Conservation (phyloP, 2,888 invertebrate species). For the Ichneumon xanthorius region DNA sequence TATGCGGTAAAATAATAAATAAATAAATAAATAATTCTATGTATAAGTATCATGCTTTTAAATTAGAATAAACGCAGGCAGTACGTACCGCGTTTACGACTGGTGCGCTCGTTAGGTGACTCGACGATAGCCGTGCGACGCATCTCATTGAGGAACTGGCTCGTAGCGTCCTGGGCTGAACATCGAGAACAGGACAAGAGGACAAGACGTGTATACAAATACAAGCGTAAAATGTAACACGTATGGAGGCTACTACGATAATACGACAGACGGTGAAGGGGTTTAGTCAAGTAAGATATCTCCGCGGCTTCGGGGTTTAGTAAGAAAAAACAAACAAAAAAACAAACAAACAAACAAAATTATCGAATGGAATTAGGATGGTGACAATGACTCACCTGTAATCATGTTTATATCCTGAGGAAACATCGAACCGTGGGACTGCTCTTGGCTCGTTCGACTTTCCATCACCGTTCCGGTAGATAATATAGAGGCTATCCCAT, state of each 20-base stretch:
- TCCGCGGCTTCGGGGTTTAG: background rate
- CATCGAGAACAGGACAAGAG: constrained; percentile 74
- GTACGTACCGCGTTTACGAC: constrained; percentile 78
- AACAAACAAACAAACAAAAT: background rate
- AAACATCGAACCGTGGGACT: background rate
- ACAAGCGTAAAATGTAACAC: constrained; percentile 26
- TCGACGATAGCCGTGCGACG: constrained; percentile 76
- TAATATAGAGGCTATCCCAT: constrained; percentile 26
- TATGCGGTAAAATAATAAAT: background rate
- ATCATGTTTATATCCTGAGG: constrained; percentile 9
- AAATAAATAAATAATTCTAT: background rate
- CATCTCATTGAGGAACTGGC: constrained; percentile 82
- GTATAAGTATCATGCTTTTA: constrained; percentile 1
- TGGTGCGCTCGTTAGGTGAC: constrained; percentile 73
- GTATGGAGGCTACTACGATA: background rate
- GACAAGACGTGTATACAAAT: constrained; percentile 69
- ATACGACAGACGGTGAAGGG: background rate
- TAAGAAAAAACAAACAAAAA: background rate
- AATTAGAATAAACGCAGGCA: constrained; percentile 34
- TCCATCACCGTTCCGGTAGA: constrained; percentile 26
- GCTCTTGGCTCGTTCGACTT: constrained; percentile 10
- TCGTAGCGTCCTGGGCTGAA: constrained; percentile 78
- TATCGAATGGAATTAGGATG: background rate
- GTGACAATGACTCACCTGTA: constrained; percentile 29
- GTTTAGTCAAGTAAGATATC: background rate